Conservation (phyloP, 2,113 vertebrate genomes). For the Strix aluco region DNA sequence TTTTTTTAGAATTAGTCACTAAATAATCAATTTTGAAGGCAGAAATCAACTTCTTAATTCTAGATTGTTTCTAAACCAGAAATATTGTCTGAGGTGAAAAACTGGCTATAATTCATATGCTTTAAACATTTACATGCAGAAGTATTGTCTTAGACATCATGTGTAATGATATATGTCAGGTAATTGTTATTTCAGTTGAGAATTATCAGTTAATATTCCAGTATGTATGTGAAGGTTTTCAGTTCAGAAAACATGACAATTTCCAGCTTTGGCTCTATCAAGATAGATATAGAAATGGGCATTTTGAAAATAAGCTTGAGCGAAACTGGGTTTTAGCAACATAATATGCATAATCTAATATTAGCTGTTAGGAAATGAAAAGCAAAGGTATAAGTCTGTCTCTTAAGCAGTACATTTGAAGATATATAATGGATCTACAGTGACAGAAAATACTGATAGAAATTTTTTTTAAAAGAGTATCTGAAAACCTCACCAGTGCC, state of each 20-base stretch:
- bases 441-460: background rate
- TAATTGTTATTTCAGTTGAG: background rate
- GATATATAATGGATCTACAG: background rate
- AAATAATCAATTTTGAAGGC: background rate
- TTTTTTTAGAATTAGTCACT: background rate
- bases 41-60: background rate
- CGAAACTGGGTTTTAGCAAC: background rate
- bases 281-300: background rate
- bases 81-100: background rate
- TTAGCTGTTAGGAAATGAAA: background rate
- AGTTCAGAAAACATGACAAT: background rate
- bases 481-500: background rate
- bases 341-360: background rate
- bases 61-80: background rate
- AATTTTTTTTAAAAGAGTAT: background rate
- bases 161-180: rapidly evolving
- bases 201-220: background rate
- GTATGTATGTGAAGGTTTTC: background rate
- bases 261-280: background rate
- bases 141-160: background rate
- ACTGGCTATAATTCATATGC: background rate
- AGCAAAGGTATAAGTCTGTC: background rate
- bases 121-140: background rate
- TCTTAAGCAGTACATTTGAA: background rate
- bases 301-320: background rate